A percentile compares a stretch with the other conserved stretches of the same genome.
These are phyloP conservation scores for Sthenelais limicola DNA, from an alignment of 2,888 invertebrate genomes.

Conservation along the genomic window DNA sequence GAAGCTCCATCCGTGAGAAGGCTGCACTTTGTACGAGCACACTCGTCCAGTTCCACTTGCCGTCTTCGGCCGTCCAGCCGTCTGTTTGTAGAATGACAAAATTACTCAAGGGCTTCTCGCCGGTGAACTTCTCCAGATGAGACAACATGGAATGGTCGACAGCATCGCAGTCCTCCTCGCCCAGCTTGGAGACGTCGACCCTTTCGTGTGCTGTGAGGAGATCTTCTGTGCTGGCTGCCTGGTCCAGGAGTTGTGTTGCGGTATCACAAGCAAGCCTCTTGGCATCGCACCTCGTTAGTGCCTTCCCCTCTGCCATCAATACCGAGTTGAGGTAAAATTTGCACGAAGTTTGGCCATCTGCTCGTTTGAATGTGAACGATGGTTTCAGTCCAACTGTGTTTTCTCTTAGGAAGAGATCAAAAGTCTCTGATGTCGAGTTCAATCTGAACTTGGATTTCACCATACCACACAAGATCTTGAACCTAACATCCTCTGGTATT, in stretches of 20 bases:
- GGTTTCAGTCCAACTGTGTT: conserved; percentile 3
- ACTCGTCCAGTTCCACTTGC: conserved; percentile 33
- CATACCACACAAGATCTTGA: conserved; percentile 14
- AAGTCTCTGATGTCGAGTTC: background rate
- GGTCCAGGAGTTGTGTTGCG: background rate
- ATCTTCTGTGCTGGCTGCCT: background rate
- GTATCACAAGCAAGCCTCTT: conserved; percentile 8
- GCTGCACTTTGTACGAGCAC: conserved; percentile 26
- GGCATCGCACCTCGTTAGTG: conserved; percentile 16
- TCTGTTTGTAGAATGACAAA: conserved; percentile 35
- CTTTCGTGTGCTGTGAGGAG: background rate
- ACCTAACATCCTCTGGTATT: conserved; percentile 1
- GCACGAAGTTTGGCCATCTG: conserved; percentile 7
- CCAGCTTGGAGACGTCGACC: conserved; percentile 19
- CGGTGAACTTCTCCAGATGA: conserved; percentile 23
- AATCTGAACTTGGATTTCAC: conserved; percentile 29
- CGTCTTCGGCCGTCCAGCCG: conserved; percentile 9
- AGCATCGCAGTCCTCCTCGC: conserved; percentile 16
- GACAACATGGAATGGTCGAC: conserved; percentile 22
- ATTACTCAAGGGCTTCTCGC: conserved; percentile 23
- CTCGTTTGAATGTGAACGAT: conserved; percentile 10
- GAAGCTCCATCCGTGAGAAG: conserved; percentile 32
- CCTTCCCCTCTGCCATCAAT: conserved; percentile 6
- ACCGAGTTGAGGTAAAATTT: conserved; percentile 4
- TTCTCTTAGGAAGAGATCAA: conserved; percentile 25